Conservation (phyloP, 2,113 vertebrate genomes). For the Callipepla squamata region DNA sequence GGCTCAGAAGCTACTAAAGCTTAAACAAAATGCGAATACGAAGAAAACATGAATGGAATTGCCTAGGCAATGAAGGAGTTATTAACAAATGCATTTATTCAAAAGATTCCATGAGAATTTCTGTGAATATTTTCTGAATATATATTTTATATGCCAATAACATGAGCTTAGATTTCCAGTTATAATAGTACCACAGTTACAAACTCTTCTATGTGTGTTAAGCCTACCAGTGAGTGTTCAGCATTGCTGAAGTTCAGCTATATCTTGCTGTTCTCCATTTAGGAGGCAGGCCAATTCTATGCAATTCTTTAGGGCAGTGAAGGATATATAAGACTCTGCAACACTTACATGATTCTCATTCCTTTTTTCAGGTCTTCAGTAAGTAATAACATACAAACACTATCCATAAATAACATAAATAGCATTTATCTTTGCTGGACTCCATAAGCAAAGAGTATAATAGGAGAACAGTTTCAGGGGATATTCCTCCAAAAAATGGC, state of each 20-base stretch:
- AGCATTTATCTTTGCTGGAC: neutral
- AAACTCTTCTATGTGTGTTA: neutral
- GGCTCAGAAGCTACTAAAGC: neutral
- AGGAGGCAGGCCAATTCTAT: neutral
- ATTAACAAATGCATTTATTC: neutral
- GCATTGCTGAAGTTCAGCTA: neutral
- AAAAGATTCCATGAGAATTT: neutral
- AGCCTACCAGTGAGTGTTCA: neutral
- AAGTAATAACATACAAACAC: neutral
- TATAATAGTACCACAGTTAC: neutral
- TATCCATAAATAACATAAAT: neutral
- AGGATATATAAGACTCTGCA: neutral
- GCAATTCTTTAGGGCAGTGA: neutral
- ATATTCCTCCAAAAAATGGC: neutral
- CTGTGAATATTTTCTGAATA: neutral
- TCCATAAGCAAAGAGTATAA: neutral
- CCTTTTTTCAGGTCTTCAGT: neutral
- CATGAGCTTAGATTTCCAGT: neutral
- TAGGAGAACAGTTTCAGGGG: neutral
- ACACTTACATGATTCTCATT: neutral
- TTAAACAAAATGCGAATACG: neutral
- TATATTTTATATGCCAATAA: neutral
- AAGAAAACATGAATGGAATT: neutral
- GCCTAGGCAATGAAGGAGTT: neutral
- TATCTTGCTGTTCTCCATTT: neutral